Base-by-base conservation (phyloP, 2,113 vertebrate species). In the Vulpes lagopus region DNA sequence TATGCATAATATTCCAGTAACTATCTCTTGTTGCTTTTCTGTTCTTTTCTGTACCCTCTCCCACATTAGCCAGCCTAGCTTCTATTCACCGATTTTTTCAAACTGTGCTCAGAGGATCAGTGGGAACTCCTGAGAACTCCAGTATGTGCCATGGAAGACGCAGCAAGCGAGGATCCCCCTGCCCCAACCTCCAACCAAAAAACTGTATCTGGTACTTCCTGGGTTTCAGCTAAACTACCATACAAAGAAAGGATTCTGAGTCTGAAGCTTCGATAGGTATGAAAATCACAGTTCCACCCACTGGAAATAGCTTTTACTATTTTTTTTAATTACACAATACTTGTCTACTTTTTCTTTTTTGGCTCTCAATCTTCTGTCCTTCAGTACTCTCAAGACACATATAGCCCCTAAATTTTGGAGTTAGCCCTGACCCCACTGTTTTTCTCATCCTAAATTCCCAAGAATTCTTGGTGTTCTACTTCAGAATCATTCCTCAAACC, bases 381-480 rank as follows among this genome's bases (percentile, higher is more conserved):
- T 84, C 43, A n/a, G 25, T 20, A 30, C 69, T 71, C 27, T 53
- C 22, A 67, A 43, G 6, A 25, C 3, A 57, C 4, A 25, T 5
- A 2, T 0, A 32, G 16, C 22, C 5, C 30, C 1, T 82, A 30
- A 22, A 22, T 11, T 67, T 86, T 71, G 22, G 55, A 84, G 23
- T 35, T 78, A 53, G 4, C 15, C 15, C 65, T 51, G 32, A 73
- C 32, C 81, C 35, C 2, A 51, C 16, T 8, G 19, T 92, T n/a
- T 81, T 95, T 55, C 43, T 76, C 65, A 59, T 90, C 14, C 69
- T 97, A 76, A 69, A n/a, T 76, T 35, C 69, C 30, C 65, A 69
- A 92, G 57, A 95, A 95, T 9, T n/a, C 62, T 49, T 73, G 30
- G 25, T 65, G 25, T 65, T 88, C n/a, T 55, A 27, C 25, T 69